phyloP scores from a whole-genome alignment of 1,140 invertebrate genomes.

The Tenebrio molitor region DNA sequence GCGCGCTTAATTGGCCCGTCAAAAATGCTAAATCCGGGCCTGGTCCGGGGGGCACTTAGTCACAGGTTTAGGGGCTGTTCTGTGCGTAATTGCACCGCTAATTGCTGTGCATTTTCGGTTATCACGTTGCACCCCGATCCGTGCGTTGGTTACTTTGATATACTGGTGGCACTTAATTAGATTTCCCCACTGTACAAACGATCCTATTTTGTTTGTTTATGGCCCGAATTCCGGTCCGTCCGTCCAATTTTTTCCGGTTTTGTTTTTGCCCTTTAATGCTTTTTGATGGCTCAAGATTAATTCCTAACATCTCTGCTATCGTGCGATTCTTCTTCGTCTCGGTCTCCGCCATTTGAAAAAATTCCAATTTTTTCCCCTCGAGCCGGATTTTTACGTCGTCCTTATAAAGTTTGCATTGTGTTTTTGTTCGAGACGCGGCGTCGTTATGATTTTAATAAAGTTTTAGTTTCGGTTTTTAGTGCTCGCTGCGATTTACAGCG shows the following conservation, averaged over 20 bases:
- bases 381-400: too few relatives aligned
- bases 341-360: too few relatives aligned
- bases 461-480: background rate
- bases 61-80: background rate
- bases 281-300: too few relatives aligned
- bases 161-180: constrained; percentile 27
- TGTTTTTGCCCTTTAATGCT: background rate
- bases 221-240: background rate
- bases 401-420: background rate
- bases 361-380: too few relatives aligned
- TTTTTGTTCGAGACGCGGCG: background rate
- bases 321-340: too few relatives aligned
- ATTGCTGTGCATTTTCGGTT: constrained; percentile 4
- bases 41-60: background rate
- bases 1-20: too few relatives aligned
- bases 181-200: background rate
- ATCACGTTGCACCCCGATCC: constrained; percentile 14
- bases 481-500: constrained; percentile 9
- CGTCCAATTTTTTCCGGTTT: background rate
- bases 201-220: background rate
- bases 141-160: constrained; percentile 1
- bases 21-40: too few relatives aligned
- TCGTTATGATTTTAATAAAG: constrained; percentile 22
- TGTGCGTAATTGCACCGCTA: constrained; percentile 19
- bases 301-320: too few relatives aligned